Evolutionary conservation across 2,113 vertebrate species (phyloP).

Genomic region (Rousettus leschenaultii): DNA sequence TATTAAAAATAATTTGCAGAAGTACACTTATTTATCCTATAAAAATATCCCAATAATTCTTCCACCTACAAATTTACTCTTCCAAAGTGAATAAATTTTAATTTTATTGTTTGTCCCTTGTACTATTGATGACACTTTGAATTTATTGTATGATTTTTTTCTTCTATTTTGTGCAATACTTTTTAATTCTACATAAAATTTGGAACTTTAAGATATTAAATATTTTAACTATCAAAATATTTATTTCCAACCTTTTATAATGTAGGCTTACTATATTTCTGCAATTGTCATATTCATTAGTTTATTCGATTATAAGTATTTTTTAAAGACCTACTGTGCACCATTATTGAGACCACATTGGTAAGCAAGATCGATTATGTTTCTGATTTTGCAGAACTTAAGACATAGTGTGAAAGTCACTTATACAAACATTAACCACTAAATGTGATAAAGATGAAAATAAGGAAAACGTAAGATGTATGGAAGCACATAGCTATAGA

Average conservation of each 20-base stretch:
- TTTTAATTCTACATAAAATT: background rate
- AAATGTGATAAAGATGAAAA: background rate
- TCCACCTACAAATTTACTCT: background rate
- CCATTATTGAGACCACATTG: background rate
- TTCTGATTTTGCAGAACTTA: background rate
- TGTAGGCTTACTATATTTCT: background rate
- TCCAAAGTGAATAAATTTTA: slow-evolving; percentile 35
- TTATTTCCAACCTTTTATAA: background rate
- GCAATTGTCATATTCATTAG: background rate
- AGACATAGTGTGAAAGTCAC: background rate
- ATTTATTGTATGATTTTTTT: slow-evolving; percentile 60
- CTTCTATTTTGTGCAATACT: background rate
- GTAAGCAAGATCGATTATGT: background rate
- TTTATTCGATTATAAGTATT: background rate
- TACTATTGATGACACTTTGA: slow-evolving; percentile 43
- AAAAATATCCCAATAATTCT: background rate
- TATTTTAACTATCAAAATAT: background rate
- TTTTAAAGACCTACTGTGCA: background rate
- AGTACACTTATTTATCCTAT: background rate
- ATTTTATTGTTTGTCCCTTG: slow-evolving; percentile 63
- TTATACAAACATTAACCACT: background rate
- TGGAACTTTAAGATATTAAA: background rate
- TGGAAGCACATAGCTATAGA: background rate
- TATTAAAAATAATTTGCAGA: background rate
- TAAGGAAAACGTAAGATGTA: background rate